Evolutionary conservation across 2,113 vertebrate species (phyloP).

Genomic region (Hippocampus barbouri): DNA sequence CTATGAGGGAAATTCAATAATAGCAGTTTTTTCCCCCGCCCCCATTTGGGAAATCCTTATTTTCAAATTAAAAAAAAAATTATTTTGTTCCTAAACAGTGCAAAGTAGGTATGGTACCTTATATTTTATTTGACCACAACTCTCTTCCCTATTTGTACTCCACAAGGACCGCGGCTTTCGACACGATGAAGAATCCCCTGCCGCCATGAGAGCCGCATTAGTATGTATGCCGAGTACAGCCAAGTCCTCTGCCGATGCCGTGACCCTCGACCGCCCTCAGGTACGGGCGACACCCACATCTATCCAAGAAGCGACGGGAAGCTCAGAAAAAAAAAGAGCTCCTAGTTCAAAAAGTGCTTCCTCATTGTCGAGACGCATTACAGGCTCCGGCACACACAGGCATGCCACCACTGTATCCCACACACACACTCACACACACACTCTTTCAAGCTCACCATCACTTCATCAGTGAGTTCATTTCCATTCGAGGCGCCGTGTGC

Average conservation of each 20-base stretch:
- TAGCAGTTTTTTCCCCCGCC: background rate
- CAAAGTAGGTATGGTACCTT: background rate
- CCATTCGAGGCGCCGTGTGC: constrained; percentile 44
- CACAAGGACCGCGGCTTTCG: constrained; percentile 19
- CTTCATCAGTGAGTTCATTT: constrained; percentile 50
- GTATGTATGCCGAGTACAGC: constrained; percentile 44
- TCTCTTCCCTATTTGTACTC: constrained; percentile 14
- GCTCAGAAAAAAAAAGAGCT: constrained; percentile 14
- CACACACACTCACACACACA: background rate
- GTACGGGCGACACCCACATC: constrained; percentile 27
- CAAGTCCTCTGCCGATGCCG: constrained; percentile 27
- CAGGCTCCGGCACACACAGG: constrained; percentile 9
- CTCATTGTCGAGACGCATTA: constrained; percentile 27
- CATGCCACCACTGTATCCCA: constrained; percentile 7
- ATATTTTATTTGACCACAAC: background rate
- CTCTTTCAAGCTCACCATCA: constrained; percentile 34
- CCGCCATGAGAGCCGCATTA: constrained; percentile 31
- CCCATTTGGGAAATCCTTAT: background rate
- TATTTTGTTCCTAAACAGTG: background rate
- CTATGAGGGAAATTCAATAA: background rate
- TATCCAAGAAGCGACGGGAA: constrained; percentile 13
- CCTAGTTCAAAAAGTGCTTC: constrained; percentile 27
- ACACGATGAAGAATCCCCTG: constrained; percentile 36
- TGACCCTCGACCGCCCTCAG: constrained; percentile 40
- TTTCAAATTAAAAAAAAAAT: background rate